phyloP scores from a whole-genome alignment of 2,113 vertebrate species.

The Myocastor coypus region DNA sequence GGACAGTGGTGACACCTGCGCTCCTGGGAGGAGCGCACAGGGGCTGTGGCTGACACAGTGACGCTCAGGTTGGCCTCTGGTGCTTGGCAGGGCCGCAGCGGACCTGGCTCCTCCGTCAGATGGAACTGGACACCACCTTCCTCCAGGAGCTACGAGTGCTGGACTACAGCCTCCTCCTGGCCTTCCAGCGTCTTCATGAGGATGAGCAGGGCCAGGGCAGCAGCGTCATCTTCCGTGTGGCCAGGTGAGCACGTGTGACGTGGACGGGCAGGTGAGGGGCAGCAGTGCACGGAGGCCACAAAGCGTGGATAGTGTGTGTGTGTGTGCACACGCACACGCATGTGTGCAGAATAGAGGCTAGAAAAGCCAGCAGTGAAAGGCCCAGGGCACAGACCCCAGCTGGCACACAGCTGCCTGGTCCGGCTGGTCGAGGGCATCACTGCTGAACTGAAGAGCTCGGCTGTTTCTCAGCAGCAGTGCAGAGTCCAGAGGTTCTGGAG shows the following conservation, averaged over 20 bases:
- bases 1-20: not conserved
- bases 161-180: slow-evolving; percentile 94
- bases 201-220: slow-evolving; percentile 86
- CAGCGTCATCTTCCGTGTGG: slow-evolving; percentile 86
- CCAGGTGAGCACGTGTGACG: slow-evolving; percentile 83
- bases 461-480: not conserved
- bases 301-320: too few species aligned
- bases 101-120: slow-evolving; percentile 90
- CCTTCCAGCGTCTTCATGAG: slow-evolving; percentile 88
- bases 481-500: not conserved
- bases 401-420: not conserved
- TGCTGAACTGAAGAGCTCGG: not conserved
- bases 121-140: slow-evolving; percentile 92
- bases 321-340: too few species aligned
- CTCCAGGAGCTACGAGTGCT: slow-evolving; percentile 89
- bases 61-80: slow-evolving; percentile 11
- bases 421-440: not conserved
- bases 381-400: not conserved
- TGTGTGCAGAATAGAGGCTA: not conserved
- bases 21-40: not conserved
- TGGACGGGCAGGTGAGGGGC: too few species aligned
- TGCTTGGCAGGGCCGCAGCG: slow-evolving; percentile 87
- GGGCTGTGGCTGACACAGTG: not conserved
- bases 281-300: not conserved
- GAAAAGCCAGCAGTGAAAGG: not conserved